Evolutionary conservation across 2,113 vertebrate genomes (phyloP), one percentile per base, ranked within the genome.

Genomic region (Mesoclemmys tuberculata): DNA sequence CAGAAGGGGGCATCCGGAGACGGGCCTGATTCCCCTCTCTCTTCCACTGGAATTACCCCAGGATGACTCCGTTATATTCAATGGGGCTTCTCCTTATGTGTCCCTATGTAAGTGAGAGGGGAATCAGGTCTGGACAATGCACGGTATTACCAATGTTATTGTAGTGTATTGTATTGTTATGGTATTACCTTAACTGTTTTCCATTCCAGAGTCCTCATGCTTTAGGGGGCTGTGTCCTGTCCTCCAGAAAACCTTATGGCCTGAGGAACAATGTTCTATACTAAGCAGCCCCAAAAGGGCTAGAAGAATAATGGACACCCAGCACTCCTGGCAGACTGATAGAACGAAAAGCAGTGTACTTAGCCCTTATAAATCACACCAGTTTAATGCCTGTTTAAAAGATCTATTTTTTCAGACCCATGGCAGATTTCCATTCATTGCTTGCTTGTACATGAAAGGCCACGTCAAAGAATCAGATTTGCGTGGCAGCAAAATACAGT

Each of bases 381-480:
- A 95, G 91, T 95, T 97, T 96, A 96, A 80, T 94, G 95, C 96
- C 94, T 96, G 95, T 84, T 95, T 82, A 97, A 98, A 97, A 90
- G 89, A 89, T 91, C 64, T 96, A 95, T 97, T 98, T 97, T 93
- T 97, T 97, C 96, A 94, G 11, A 88, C 8, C 90, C 78, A 87
- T 97, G 97, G 94, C 98, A 98, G 96, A 80, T 96, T 96, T 97
- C 97, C 97, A 93, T 97, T 96, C 92, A 29, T 92, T 92, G 83
- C 92, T 93, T 88, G 61, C 12, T 96, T 95, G 64, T 68, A 94
- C 80, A 22, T 79, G 92, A 98, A 97, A 98, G 96, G 96, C 98
- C 51, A 0, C 84, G 90, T 96, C 97, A 97, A 86, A 97, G 94
- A 86, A 94, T 88, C 92, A 96, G 95, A 91, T 88, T 96, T 84